Conservation (phyloP, 1,140 invertebrate species). For the Phthorimaea operculella region DNA sequence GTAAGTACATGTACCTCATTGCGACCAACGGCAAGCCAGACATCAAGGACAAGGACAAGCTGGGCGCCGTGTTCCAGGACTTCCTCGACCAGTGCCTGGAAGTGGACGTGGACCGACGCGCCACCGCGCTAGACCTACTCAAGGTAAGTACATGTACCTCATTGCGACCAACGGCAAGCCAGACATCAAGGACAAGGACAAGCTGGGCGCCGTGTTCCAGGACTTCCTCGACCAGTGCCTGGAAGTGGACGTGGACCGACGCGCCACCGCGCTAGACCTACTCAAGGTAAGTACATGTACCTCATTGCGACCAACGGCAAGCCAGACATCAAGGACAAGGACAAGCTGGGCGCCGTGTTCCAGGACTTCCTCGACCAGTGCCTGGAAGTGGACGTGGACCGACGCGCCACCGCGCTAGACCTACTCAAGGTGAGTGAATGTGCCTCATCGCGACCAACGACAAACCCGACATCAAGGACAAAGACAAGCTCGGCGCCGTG, state of each 20-base stretch:
- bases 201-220: conserved; percentile 94
- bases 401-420: conserved; percentile 88
- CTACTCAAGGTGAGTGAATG: conserved; percentile 95
- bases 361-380: conserved; percentile 99
- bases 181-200: conserved; percentile 98
- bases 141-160: too few relatives aligned
- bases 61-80: conserved; percentile 96
- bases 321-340: conserved; percentile 98
- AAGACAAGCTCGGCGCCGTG: conserved; percentile 92
- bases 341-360: conserved; percentile 94
- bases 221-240: conserved; percentile 98
- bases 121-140: conserved; percentile 89
- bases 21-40: conserved; percentile 99
- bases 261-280: conserved; percentile 89
- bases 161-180: conserved; percentile 99
- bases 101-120: conserved; percentile 94
- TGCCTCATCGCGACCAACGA: conserved; percentile 99
- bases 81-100: conserved; percentile 99
- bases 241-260: conserved; percentile 97
- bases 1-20: too few relatives aligned
- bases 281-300: too few relatives aligned
- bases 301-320: conserved; percentile 99
- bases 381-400: conserved; percentile 97
- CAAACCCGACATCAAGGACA: conserved; percentile 98
- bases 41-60: conserved; percentile 97